These are phyloP conservation scores for Piezodorus guildinii DNA, from an alignment of 1,140 invertebrate genomes.

Conservation along the genomic window DNA sequence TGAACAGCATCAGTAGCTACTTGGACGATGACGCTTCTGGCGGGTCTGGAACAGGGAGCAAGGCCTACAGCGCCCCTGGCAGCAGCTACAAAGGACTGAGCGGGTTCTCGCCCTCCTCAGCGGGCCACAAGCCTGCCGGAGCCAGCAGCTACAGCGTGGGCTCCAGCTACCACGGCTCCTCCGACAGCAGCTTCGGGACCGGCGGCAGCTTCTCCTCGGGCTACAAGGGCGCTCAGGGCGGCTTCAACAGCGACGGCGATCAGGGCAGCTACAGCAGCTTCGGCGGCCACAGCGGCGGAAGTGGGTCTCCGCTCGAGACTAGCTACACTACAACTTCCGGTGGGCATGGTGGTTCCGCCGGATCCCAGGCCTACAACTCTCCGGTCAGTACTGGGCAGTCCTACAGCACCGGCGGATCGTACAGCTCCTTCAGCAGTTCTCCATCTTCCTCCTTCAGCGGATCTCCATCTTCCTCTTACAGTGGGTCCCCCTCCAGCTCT, in stretches of 20 bases:
- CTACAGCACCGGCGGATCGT: neutral
- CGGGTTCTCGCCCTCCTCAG: constrained; percentile 6
- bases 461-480: neutral
- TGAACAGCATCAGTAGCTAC: constrained; percentile 20
- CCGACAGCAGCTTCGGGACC: neutral
- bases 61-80: neutral
- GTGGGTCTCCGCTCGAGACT: too few species aligned
- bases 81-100: constrained; percentile 8
- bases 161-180: constrained; percentile 7
- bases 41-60: neutral
- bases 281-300: neutral
- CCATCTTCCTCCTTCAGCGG: neutral
- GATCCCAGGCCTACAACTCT: neutral
- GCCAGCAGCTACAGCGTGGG: constrained; percentile 10
- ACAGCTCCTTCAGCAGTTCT: neutral
- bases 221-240: neutral
- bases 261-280: neutral
- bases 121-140: neutral
- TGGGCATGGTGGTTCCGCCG: neutral
- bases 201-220: neutral
- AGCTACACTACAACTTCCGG: neutral
- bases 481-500: neutral
- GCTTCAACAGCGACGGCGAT: neutral
- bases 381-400: neutral
- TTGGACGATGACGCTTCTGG: constrained; percentile 7